These are phyloP conservation scores for Corythoichthys haematopterus DNA, from an alignment of 2,113 vertebrate species.

Conservation along the genomic window DNA sequence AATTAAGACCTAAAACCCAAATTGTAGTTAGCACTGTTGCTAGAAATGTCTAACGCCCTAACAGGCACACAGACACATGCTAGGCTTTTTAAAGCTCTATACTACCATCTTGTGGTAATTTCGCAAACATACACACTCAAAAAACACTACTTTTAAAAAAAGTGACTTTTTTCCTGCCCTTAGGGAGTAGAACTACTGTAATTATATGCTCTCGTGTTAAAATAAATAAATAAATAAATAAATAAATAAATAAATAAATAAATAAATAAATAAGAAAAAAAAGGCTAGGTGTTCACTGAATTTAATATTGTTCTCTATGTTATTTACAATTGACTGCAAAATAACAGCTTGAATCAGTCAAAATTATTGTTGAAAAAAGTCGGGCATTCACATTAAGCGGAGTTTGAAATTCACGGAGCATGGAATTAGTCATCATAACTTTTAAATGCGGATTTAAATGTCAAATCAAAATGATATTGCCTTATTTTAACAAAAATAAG, in stretches of 20 bases:
- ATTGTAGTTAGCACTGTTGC: neutral
- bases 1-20: neutral
- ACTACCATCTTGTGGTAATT: conserved; percentile 27
- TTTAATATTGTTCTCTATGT: neutral
- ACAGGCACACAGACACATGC: neutral
- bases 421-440: neutral
- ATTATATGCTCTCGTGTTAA: neutral
- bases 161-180: neutral
- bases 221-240: neutral
- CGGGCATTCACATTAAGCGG: neutral
- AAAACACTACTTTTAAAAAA: neutral
- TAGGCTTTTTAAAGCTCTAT: conserved; percentile 12
- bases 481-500: neutral
- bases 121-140: neutral
- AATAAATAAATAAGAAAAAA: neutral
- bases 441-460: neutral
- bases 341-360: neutral
- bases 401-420: neutral
- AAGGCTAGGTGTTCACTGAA: too few relatives aligned
- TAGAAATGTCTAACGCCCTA: neutral
- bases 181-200: neutral
- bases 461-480: neutral
- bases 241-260: neutral
- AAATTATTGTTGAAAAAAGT: too few relatives aligned
- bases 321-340: neutral